Conservation (phyloP, 2,888 invertebrate genomes). For the Cheilosia variabilis region DNA sequence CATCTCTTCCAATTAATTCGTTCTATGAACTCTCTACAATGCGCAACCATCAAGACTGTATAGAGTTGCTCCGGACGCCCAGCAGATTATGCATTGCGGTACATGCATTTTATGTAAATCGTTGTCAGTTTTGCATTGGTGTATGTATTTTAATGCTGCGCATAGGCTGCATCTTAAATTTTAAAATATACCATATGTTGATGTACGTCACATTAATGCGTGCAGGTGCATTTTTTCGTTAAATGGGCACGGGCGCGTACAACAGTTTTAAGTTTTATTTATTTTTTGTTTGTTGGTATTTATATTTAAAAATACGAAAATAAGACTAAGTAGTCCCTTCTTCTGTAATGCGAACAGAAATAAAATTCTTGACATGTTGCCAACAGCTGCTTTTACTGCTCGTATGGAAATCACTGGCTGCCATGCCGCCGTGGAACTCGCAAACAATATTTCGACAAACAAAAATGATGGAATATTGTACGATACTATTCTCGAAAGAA, state of each 20-base stretch:
- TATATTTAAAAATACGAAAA: slow-evolving; percentile 59
- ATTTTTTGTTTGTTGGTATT: slow-evolving; percentile 40
- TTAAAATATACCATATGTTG: slow-evolving; percentile 41
- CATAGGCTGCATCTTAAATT: slow-evolving; percentile 32
- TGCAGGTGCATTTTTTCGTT: slow-evolving; percentile 67
- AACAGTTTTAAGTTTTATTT: slow-evolving; percentile 36
- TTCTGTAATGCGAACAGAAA: slow-evolving; percentile 65
- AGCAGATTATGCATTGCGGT: slow-evolving; percentile 44
- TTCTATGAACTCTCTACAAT: slow-evolving; percentile 48
- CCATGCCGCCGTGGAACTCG: slow-evolving; percentile 50
- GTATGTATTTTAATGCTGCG: slow-evolving; percentile 19
- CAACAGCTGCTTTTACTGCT: slow-evolving; percentile 69
- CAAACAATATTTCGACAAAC: slow-evolving; percentile 61
- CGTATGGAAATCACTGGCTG: slow-evolving; percentile 54
- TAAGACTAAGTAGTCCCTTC: slow-evolving; percentile 52
- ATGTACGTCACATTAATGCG: slow-evolving; percentile 60
- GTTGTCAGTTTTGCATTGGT: slow-evolving; percentile 22
- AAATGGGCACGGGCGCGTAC: slow-evolving; percentile 48
- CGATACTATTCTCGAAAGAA: slow-evolving; percentile 54
- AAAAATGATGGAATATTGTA: slow-evolving; percentile 70
- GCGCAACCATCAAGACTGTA: slow-evolving; percentile 1
- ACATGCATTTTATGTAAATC: slow-evolving; percentile 29
- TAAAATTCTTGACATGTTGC: slow-evolving; percentile 75
- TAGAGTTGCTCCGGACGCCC: slow-evolving; percentile 42
- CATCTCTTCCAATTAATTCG: slow-evolving; percentile 66